Evolutionary conservation across 2,113 vertebrate species (phyloP), one percentile per base, ranked within the genome.

Genomic region (Fulmarus glacialis): DNA sequence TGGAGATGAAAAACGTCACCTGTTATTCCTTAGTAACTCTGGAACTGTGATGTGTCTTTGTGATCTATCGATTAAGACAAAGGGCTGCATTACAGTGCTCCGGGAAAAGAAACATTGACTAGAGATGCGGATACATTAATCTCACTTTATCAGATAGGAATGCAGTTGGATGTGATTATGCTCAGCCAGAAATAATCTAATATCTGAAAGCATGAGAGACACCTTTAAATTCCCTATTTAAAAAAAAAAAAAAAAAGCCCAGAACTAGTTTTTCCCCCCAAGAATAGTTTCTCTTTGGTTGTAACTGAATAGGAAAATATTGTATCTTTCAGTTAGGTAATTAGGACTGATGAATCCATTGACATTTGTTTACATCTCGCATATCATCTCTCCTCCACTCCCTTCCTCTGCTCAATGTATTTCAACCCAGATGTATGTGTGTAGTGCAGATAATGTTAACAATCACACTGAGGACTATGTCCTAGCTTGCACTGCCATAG

Each of bases 81-180:
- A 90, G 24, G 66, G 48, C 63, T 58, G 45, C 53, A 12, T 87
- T 91, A 68, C 50, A 40, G 50, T n/a, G 48, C 67, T 84, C 78
- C 0, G 2, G 74, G 70, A 66, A 64, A 83, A 52, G 60, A 77
- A 63, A 12, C 15, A 15, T 15, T 15, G 63, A 45, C 78, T 74
- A 14, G 50, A 87, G 70, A 24, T 84, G 56, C 0, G 1, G 63
- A 18, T 81, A 11, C 9, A 9, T 45, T 72, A 70, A 70, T 63
- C 87, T 96, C 92, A 74, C 50, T 77, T 53, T 55, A 56, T 73
- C 83, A 94, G 72, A 55, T 7, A 72, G 38, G 53, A 78, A 75
- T 89, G 91, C 59, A 78, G 34, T 58, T 72, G 50, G 38, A 59
- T 70, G 59, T 42, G 52, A 73, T 53, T 63, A 73, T 52, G 29